These are phyloP conservation scores for Empidonax traillii DNA, from an alignment of 2,113 vertebrate genomes.

Conservation along the genomic window DNA sequence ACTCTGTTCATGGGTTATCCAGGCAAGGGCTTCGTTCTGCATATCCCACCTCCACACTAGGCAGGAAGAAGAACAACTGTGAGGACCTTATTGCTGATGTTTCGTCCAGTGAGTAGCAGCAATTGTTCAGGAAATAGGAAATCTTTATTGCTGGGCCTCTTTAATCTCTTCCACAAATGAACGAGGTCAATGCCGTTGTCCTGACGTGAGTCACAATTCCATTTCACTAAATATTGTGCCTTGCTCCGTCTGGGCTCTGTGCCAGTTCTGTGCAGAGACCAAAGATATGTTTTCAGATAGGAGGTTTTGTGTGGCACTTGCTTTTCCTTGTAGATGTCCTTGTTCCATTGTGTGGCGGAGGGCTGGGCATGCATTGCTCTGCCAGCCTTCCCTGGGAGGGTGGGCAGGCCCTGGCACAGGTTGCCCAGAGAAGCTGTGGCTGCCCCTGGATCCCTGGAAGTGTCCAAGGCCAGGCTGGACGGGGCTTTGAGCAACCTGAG, in stretches of 20 bases:
- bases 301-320: neutral
- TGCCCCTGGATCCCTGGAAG: neutral
- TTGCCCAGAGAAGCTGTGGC: neutral
- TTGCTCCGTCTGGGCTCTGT: slow-evolving; percentile 8
- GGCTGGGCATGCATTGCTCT: neutral
- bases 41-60: neutral
- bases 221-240: neutral
- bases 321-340: neutral
- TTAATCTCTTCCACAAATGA: slow-evolving; percentile 6
- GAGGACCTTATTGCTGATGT: neutral
- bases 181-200: slow-evolving; percentile 8
- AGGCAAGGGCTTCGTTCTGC: neutral
- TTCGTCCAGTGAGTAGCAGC: neutral
- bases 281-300: neutral
- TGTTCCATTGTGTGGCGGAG: neutral
- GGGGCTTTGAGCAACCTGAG: neutral
- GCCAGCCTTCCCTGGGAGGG: rapidly evolving
- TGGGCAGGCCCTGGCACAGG: neutral
- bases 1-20: neutral
- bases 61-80: neutral
- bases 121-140: slow-evolving; percentile 27
- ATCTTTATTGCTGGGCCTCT: slow-evolving; percentile 24
- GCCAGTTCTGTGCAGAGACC: neutral
- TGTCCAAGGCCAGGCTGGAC: rapidly evolving
- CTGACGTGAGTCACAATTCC: neutral